Conservation (phyloP, 2,888 invertebrate genomes). For the Heliconius ismenius region DNA sequence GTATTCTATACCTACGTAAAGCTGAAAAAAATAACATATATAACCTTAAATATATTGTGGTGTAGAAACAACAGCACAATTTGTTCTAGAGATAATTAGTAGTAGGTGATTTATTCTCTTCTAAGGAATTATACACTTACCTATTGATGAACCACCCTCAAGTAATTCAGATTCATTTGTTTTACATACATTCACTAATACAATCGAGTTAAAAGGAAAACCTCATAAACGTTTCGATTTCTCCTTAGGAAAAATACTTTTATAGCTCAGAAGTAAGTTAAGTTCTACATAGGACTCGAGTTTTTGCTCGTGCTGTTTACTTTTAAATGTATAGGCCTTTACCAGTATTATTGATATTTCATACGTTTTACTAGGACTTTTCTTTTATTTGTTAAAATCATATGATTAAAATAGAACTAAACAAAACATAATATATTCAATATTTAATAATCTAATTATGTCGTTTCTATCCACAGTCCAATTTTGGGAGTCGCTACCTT, state of each 20-base stretch:
- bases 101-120: conserved; percentile 4
- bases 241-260: conserved; percentile 31
- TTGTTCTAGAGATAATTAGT: neutral
- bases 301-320: conserved; percentile 6
- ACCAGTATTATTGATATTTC: neutral
- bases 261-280: conserved; percentile 10
- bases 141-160: conserved; percentile 15
- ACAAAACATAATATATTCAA: neutral
- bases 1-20: neutral
- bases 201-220: conserved; percentile 39
- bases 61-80: neutral
- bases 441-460: neutral
- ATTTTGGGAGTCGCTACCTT: conserved; percentile 91
- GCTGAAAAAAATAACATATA: neutral
- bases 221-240: conserved; percentile 31
- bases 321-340: conserved; percentile 11
- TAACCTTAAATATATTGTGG: neutral
- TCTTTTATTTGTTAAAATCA: neutral
- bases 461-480: conserved; percentile 85
- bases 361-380: neutral
- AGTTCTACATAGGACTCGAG: neutral
- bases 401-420: neutral
- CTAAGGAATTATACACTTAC: neutral
- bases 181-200: conserved; percentile 38
- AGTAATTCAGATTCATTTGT: conserved; percentile 30